Evolutionary conservation across 2,113 vertebrate genomes (phyloP), one percentile per base, ranked within the genome.

Genomic region (Lampris incognitus): DNA sequence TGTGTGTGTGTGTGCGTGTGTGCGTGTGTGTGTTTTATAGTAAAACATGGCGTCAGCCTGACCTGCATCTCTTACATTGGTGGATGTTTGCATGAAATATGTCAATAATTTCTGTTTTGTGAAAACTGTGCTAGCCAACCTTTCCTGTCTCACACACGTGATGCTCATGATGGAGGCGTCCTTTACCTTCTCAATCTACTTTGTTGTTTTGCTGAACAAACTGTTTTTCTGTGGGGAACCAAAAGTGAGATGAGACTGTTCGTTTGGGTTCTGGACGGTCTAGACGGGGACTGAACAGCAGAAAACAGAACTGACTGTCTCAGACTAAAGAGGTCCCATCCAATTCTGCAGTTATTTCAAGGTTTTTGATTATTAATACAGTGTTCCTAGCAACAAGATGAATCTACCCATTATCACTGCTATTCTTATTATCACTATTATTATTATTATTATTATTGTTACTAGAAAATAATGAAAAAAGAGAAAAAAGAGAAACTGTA

Each of bases 71-170:
- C 24, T 24, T 24, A 24, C 24, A 24, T 24, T 24, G 24, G 24
- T 24, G 24, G 24, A 24, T 37, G 68, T 82, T 73, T 88, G 88
- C 88, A 91, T 91, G 85, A 88, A 65, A 79, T 24, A 66, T 73
- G 42, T 76, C 41, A 59, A n/a, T 73, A 58, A 69, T 77, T 76
- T 76, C 1, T 66, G 78, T 61, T 74, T 79, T 69, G 72, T 71
- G 79, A 71, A 69, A 52, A 64, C 13, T 6, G 57, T 39, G 37
- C 56, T 64, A 56, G 42, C 40, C 3, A 3, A 58, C 36, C 36
- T 58, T 78, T 11, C 24, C 24, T 24, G 24, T 24, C 24, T 24
- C 24, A 24, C 24, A 24, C 24, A 24, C 24, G 24, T 24, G 24
- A 24, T 24, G 24, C 24, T 24, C 24, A 24, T 24, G 24, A 24